Conservation (phyloP, 2,113 vertebrate species). For the Plestiodon gilberti region DNA sequence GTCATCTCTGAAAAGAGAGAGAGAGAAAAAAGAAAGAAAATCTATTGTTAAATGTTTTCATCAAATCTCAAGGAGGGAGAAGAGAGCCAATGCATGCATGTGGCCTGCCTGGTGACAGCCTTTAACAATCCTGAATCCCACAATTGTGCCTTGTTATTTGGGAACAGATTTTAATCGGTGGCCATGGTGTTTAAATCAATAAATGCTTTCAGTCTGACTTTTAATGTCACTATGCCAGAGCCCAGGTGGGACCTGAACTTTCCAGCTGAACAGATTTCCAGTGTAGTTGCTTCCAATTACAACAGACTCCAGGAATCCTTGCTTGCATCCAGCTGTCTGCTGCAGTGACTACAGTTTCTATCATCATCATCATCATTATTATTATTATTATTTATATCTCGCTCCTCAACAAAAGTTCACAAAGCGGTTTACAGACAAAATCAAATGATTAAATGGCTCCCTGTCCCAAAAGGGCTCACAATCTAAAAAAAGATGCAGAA, state of each 20-base stretch:
- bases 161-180: not conserved
- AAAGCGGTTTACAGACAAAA: no score
- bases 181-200: not conserved
- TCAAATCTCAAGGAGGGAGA: not conserved
- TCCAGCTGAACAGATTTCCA: not conserved
- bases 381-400: no score
- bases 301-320: not conserved
- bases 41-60: not conserved
- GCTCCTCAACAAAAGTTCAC: no score
- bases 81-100: not conserved
- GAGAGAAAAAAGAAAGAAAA: not conserved
- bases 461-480: no score
- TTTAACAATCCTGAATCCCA: not conserved
- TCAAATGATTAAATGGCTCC: no score
- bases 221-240: not conserved
- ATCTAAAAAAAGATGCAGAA: no score
- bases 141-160: not conserved
- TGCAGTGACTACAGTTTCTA: not conserved
- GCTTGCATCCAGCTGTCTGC: accelerated
- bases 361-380: no score
- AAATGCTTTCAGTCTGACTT: not conserved
- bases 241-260: not conserved
- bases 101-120: not conserved
- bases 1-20: not conserved
- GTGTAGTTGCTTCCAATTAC: accelerated